A percentile compares a stretch with the other conserved stretches of the same genome.
These are phyloP conservation scores for Pachycephala philippinensis DNA, from an alignment of 2,113 vertebrate genomes.

Conservation along the genomic window DNA sequence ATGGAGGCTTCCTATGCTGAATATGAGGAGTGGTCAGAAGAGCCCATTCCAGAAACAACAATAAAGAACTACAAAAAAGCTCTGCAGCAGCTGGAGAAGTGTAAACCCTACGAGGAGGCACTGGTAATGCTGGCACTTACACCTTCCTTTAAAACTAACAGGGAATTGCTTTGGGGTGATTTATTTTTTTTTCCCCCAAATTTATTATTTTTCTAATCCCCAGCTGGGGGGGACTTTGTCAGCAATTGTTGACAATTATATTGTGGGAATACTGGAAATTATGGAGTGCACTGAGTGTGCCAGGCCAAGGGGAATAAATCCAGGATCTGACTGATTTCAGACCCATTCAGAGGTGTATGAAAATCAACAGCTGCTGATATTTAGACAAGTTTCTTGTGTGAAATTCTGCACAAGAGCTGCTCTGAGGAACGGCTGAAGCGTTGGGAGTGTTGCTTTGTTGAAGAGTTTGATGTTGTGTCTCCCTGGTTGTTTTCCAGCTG, in stretches of 20 bases:
- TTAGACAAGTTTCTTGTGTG: background rate
- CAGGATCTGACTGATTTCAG: background rate
- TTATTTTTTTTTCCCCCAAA: fast-evolving
- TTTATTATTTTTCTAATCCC: background rate
- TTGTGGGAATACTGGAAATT: background rate
- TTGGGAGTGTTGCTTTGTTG: background rate
- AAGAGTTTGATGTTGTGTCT: background rate
- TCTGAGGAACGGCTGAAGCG: background rate
- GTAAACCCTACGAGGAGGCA: slow-evolving; percentile 84
- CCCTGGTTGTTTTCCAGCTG: slow-evolving; percentile 72
- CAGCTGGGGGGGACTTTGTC: background rate
- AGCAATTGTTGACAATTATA: background rate
- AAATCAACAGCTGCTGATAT: background rate
- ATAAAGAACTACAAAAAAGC: slow-evolving; percentile 84
- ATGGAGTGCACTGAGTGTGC: fast-evolving
- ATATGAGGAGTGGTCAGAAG: slow-evolving; percentile 92
- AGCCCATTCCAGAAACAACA: slow-evolving; percentile 75
- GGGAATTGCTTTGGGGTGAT: background rate
- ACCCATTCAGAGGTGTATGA: fast-evolving
- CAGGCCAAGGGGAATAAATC: background rate
- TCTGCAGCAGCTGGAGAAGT: slow-evolving; percentile 83
- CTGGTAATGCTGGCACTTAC: slow-evolving; percentile 75
- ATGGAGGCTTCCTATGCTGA: slow-evolving; percentile 91
- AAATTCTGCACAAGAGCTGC: background rate
- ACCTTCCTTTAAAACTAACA: background rate